Conservation (phyloP, 2,888 invertebrate genomes). For the Seira sanloemensis region DNA sequence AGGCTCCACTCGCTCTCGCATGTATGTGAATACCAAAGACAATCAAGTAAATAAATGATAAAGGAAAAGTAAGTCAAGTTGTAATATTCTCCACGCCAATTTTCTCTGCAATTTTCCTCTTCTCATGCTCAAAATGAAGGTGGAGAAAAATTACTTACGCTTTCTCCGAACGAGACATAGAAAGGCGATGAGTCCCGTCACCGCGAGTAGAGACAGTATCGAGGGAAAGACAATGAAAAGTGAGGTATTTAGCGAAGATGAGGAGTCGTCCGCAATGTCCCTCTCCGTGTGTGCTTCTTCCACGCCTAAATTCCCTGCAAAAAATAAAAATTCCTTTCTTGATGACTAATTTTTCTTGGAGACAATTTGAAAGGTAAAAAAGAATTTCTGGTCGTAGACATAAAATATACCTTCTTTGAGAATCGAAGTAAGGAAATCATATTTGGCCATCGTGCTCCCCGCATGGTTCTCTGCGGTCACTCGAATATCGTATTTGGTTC, state of each 20-base stretch:
- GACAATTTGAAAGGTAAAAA: background rate
- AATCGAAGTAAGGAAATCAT: conserved; percentile 90
- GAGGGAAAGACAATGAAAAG: conserved; percentile 72
- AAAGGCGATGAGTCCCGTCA: conserved; percentile 82
- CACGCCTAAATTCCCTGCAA: conserved; percentile 57
- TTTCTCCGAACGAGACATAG: conserved; percentile 84
- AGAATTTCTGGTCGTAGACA: too few relatives aligned
- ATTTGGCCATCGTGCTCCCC: conserved; percentile 87
- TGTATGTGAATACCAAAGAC: too few relatives aligned
- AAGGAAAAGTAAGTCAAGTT: background rate
- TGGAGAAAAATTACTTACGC: conserved; percentile 77
- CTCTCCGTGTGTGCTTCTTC: conserved; percentile 60
- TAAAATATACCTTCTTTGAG: conserved; percentile 72
- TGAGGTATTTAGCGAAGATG: conserved; percentile 68
- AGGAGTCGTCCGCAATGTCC: conserved; percentile 59
- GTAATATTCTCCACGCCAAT: conserved; percentile 23
- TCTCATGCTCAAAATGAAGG: background rate
- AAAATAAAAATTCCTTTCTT: background rate
- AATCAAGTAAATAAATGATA: conserved; percentile 36
- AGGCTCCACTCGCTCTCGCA: too few relatives aligned
- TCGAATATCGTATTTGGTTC: conserved; percentile 84
- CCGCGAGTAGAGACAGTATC: conserved; percentile 80
- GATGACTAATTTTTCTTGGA: background rate
- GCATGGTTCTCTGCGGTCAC: conserved; percentile 92
- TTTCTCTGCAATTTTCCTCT: background rate